A percentile compares a stretch with the other conserved stretches of the same genome.
Conservation (phyloP, 2,113 vertebrate species). For the Grammomys dolichurus region DNA sequence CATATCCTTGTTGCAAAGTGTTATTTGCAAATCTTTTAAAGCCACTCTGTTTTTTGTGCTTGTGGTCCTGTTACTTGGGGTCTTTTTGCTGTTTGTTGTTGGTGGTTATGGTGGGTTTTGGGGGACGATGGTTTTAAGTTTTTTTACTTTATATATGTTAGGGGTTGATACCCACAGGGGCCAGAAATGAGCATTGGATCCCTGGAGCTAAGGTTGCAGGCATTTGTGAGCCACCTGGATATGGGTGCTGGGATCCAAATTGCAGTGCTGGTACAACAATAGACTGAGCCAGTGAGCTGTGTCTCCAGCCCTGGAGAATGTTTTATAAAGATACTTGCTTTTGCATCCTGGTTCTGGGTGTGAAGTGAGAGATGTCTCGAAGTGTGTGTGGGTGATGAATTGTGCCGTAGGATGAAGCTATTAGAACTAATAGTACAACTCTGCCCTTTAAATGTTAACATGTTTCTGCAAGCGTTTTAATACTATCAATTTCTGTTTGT, state of each 20-base stretch:
- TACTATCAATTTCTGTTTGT: slow-evolving; percentile 47
- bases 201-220: background rate
- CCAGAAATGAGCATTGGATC: background rate
- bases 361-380: background rate
- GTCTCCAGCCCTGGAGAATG: background rate
- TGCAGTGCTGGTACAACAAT: background rate
- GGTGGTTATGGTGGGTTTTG: no score
- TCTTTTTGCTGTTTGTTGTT: no score
- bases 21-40: background rate
- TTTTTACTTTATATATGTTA: background rate
- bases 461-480: slow-evolving; percentile 28
- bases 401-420: background rate
- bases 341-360: background rate
- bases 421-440: background rate
- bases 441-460: background rate
- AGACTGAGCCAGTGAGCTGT: background rate
- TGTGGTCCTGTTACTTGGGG: background rate
- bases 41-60: slow-evolving; percentile 13
- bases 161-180: background rate
- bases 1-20: background rate
- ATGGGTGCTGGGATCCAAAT: background rate
- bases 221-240: background rate
- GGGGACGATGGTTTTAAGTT: background rate
- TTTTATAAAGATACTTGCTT: slow-evolving; percentile 39
- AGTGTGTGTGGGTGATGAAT: background rate